phyloP scores from a whole-genome alignment of 2,888 invertebrate genomes.

The Agrochola macilenta region DNA sequence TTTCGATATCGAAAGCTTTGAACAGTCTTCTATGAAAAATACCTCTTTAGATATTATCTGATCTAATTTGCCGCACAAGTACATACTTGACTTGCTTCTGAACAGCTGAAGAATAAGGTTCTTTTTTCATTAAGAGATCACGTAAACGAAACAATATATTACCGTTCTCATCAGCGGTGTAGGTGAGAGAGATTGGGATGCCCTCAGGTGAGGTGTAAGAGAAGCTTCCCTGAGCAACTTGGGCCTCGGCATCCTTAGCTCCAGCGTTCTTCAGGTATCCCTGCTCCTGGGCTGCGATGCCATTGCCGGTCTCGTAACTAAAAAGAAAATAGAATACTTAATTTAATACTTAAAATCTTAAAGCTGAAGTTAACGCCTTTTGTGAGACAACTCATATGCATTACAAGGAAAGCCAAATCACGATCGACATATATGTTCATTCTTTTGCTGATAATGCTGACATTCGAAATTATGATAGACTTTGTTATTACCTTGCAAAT shows the following conservation, averaged over 20 bases:
- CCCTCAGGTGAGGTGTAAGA: slow-evolving; percentile 94
- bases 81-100: too few species aligned
- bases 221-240: slow-evolving; percentile 93
- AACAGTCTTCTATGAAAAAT: background rate
- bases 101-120: background rate
- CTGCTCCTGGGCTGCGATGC: slow-evolving; percentile 93
- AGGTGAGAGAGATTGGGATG: slow-evolving; percentile 91
- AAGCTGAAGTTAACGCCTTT: background rate
- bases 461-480: background rate
- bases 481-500: background rate
- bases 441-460: background rate
- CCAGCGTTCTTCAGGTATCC: slow-evolving; percentile 94
- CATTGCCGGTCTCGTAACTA: slow-evolving; percentile 94
- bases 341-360: too few species aligned
- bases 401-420: background rate
- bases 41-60: background rate
- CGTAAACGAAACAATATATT: slow-evolving; percentile 44
- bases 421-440: background rate
- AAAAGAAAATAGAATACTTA: background rate
- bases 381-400: background rate
- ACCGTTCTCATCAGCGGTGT: slow-evolving; percentile 94
- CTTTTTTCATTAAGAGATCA: background rate
- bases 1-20: background rate
- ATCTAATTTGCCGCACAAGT: background rate
- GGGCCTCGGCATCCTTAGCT: slow-evolving; percentile 91